phyloP scores from a whole-genome alignment of 2,888 invertebrate species.

The Himalopsyche japonica region DNA sequence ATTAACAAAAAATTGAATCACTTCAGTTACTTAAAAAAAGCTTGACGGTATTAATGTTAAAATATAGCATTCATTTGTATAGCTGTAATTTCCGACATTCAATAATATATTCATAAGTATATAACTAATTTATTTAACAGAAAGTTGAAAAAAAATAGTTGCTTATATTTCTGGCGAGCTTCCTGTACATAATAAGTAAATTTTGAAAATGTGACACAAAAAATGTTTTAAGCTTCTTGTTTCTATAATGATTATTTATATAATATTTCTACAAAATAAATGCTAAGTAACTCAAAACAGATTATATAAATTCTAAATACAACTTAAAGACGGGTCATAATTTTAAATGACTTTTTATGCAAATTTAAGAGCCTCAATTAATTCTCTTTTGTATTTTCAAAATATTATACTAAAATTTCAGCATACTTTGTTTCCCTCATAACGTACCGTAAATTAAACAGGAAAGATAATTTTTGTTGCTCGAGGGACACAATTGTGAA shows the following conservation, averaged over 20 bases:
- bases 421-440: not conserved
- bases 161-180: too few species aligned
- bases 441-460: not conserved
- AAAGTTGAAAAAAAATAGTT: too few species aligned
- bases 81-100: too few species aligned
- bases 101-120: too few species aligned
- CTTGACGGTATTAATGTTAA: too few species aligned
- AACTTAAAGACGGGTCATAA: not conserved
- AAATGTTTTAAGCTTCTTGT: not conserved
- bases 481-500: not conserved
- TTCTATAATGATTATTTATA: not conserved
- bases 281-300: not conserved
- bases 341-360: constrained; percentile 1
- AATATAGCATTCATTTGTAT: too few species aligned
- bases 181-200: too few species aligned
- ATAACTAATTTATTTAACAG: too few species aligned
- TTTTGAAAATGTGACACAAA: not conserved
- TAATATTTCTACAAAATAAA: not conserved
- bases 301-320: not conserved
- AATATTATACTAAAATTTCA: not conserved
- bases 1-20: too few species aligned
- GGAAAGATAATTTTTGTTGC: not conserved
- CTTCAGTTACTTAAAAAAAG: too few species aligned
- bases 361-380: not conserved
- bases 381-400: not conserved